Conservation (phyloP, 2,888 invertebrate species). For the Apocheima hispidaria region DNA sequence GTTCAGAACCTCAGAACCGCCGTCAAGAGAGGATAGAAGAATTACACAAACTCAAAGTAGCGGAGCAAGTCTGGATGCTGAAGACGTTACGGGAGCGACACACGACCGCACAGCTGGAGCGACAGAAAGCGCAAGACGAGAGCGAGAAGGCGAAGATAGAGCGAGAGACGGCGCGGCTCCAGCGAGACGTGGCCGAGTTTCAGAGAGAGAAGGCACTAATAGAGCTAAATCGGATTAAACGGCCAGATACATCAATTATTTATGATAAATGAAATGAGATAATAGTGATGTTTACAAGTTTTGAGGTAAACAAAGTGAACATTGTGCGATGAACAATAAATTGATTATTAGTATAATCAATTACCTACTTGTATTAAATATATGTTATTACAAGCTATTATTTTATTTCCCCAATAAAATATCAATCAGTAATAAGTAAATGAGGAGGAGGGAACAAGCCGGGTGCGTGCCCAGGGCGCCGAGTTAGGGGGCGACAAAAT, state of each 20-base stretch:
- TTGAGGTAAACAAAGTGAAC: too few relatives aligned
- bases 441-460: too few relatives aligned
- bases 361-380: too few relatives aligned
- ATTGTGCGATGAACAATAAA: too few relatives aligned
- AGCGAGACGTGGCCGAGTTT: not conserved
- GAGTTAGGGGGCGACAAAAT: too few relatives aligned
- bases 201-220: not conserved
- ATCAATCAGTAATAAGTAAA: too few relatives aligned
- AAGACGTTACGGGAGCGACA: slow-evolving; percentile 16
- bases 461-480: too few relatives aligned
- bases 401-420: too few relatives aligned
- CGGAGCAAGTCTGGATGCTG: slow-evolving; percentile 17
- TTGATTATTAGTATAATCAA: too few relatives aligned
- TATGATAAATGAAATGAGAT: not conserved
- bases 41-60: slow-evolving; percentile 18
- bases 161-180: slow-evolving; percentile 2
- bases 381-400: too few relatives aligned
- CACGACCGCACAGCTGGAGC: slow-evolving; percentile 17
- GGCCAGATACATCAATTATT: not conserved
- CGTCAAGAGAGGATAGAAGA: slow-evolving; percentile 19
- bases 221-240: slow-evolving; percentile 1
- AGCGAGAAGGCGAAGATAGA: slow-evolving; percentile 11
- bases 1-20: not conserved
- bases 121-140: slow-evolving; percentile 13
- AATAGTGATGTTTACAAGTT: not conserved